A percentile compares a stretch with the other conserved stretches of the same genome.
Conservation (phyloP, 2,113 vertebrate genomes). For the Gorsachius goisagi region DNA sequence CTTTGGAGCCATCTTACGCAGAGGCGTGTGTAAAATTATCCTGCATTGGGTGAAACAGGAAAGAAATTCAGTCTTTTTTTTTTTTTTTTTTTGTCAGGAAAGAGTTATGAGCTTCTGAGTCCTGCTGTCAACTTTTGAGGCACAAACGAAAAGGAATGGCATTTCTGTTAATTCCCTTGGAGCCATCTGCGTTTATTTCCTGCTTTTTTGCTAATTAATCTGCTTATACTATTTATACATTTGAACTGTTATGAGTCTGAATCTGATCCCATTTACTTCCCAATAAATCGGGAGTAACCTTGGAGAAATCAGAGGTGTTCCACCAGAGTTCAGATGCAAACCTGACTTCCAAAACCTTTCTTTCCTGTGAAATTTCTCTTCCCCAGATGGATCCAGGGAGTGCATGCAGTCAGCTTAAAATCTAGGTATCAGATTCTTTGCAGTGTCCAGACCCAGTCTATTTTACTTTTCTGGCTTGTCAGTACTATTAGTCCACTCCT, state of each 20-base stretch:
- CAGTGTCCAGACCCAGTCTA: background rate
- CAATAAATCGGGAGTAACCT: background rate
- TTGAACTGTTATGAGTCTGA: background rate
- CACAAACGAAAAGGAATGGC: background rate
- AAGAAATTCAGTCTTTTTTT: background rate
- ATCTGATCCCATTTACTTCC: background rate
- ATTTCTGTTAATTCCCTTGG: background rate
- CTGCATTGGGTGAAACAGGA: background rate
- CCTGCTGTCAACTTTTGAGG: background rate
- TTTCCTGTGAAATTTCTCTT: background rate
- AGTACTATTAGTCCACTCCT: background rate
- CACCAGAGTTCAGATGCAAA: background rate
- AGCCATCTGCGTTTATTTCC: background rate
- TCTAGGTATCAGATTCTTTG: background rate
- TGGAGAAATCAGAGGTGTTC: background rate
- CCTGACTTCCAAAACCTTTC: background rate
- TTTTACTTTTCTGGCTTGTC: background rate
- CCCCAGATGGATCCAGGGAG: background rate
- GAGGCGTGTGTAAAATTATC: background rate
- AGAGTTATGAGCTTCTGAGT: background rate
- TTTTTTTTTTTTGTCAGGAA: background rate
- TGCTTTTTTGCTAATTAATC: constrained; percentile 14
- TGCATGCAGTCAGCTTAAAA: background rate
- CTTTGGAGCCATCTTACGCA: background rate
- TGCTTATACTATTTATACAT: background rate